Evolutionary conservation across 2,113 vertebrate species (phyloP).

Genomic region (Melanerpes formicivorus): DNA sequence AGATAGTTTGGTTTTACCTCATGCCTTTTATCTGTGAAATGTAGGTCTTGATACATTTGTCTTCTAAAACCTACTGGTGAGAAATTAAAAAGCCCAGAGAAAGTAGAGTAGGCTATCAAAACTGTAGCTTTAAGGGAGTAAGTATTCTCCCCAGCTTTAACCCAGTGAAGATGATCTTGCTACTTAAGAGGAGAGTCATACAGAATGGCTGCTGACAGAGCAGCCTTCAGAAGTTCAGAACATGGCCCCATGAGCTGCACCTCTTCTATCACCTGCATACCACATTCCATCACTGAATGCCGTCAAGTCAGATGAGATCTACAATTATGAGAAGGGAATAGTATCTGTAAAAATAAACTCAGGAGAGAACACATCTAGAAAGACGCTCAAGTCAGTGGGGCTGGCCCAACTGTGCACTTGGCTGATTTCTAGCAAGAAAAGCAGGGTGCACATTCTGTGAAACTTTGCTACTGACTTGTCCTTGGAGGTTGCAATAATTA

Average conservation of each 20-base stretch:
- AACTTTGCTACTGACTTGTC: conserved; percentile 37
- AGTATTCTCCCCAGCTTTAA: neutral
- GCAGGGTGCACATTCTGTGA: neutral
- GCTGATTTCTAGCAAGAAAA: neutral
- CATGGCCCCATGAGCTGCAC: neutral
- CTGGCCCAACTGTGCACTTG: neutral
- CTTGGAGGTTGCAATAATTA: neutral
- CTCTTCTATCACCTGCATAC: neutral
- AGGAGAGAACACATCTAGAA: neutral
- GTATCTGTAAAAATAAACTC: neutral
- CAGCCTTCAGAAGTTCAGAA: neutral
- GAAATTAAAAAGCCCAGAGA: neutral
- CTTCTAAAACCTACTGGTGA: neutral
- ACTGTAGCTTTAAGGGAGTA: neutral
- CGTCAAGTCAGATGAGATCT: neutral
- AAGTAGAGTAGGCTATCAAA: neutral
- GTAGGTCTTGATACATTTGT: neutral
- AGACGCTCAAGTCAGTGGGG: neutral
- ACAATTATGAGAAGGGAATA: neutral
- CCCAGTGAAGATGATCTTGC: neutral
- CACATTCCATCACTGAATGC: neutral
- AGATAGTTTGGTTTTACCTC: neutral
- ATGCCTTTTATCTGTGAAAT: neutral
- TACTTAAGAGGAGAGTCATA: neutral
- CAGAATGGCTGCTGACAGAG: neutral